Percentiles rank a stretch among this genome's conserved stretches.
These are phyloP conservation scores for Drosophila monieri DNA, from an alignment of 2,888 invertebrate genomes.

Conservation along the genomic window DNA sequence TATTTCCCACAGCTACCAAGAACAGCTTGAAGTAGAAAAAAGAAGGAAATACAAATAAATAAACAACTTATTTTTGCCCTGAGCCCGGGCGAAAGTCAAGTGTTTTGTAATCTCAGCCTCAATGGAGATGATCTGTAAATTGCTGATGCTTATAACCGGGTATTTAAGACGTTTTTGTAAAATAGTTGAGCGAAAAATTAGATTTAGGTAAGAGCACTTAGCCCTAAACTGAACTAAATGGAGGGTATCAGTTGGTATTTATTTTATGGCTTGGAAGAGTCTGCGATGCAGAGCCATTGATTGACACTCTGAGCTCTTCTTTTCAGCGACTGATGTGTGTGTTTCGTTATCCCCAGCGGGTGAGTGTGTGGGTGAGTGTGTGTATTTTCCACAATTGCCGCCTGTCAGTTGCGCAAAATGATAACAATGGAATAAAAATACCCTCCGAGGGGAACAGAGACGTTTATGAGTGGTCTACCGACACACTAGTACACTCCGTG, in stretches of 20 bases:
- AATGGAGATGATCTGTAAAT: conserved; percentile 2
- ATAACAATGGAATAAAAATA: conserved; percentile 57
- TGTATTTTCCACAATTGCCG: conserved; percentile 44
- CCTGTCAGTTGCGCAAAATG: conserved; percentile 41
- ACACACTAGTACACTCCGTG: background rate
- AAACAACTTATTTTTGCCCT: conserved; percentile 3
- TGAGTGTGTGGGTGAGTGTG: conserved; percentile 8
- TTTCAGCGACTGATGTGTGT: conserved; percentile 11
- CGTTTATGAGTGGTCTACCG: conserved; percentile 1
- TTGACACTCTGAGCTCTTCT: conserved; percentile 22
- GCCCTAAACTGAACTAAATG: too few relatives aligned
- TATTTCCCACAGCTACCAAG: conserved; percentile 6
- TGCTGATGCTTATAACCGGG: background rate
- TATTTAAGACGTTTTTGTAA: background rate
- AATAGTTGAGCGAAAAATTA: background rate
- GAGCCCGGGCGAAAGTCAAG: background rate
- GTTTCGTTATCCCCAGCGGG: background rate
- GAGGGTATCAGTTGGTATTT: too few relatives aligned
- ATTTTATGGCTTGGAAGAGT: background rate
- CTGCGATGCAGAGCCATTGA: background rate
- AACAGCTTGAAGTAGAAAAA: background rate
- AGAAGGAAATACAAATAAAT: conserved; percentile 16
- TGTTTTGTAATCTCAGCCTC: conserved; percentile 6
- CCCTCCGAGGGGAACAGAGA: conserved; percentile 25
- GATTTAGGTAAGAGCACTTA: background rate